Percentiles rank a stretch among this genome's conserved stretches.
These are phyloP conservation scores for Pocillopora verrucosa DNA, from an alignment of 64 coral and sea anemone genomes.

Conservation along the genomic window DNA sequence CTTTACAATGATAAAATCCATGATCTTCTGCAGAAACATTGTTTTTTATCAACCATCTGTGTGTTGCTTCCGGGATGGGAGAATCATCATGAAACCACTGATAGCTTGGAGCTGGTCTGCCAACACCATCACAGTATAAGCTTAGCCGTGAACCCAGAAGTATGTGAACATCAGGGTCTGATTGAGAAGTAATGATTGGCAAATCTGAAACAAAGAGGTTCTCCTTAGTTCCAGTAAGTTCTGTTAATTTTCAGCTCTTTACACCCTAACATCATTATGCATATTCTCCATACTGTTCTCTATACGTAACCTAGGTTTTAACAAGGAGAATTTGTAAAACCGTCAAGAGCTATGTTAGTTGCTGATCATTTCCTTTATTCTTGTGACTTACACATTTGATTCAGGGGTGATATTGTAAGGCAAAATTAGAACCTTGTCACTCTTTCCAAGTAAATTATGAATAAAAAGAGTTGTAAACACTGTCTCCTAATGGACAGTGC, in stretches of 20 bases:
- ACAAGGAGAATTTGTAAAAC: no score
- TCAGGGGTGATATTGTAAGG: no score
- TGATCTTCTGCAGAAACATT: slow-evolving; percentile 63
- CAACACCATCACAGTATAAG: slow-evolving; percentile 92
- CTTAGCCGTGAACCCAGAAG: slow-evolving; percentile 45
- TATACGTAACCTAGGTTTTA: no score
- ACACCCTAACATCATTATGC: background rate
- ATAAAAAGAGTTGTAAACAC: no score
- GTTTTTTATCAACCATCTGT: slow-evolving; percentile 49
- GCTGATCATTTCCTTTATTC: no score
- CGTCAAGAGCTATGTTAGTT: no score
- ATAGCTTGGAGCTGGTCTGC: slow-evolving; percentile 75
- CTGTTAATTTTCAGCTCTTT: background rate
- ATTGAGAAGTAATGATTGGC: slow-evolving; percentile 60
- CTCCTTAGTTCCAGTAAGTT: background rate
- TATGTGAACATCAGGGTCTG: slow-evolving; percentile 25
- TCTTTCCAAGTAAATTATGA: no score
- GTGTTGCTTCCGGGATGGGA: slow-evolving; percentile 45
- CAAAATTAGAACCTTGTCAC: no score
- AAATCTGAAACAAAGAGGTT: slow-evolving; percentile 23
- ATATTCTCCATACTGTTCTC: no score
- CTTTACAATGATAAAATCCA: slow-evolving; percentile 70
- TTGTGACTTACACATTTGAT: no score
- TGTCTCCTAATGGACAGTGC: no score
- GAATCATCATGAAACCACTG: slow-evolving; percentile 82